phyloP scores from a whole-genome alignment of 2,888 invertebrate species.

The Pantelozetes paolii region DNA sequence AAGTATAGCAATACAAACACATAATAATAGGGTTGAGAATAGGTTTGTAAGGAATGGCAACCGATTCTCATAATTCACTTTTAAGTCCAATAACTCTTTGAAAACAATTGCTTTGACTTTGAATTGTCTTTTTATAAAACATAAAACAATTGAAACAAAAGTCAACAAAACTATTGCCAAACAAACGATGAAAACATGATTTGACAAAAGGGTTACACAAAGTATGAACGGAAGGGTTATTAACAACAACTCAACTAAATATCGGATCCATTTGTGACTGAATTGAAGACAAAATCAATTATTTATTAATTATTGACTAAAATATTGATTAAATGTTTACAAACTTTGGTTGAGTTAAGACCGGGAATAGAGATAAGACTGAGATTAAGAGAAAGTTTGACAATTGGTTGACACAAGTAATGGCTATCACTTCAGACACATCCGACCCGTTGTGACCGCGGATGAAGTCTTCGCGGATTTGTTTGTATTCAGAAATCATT shows the following conservation, averaged over 20 bases:
- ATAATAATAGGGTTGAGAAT: slow-evolving; percentile 54
- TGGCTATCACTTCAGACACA: slow-evolving; percentile 19
- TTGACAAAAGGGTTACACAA: slow-evolving; percentile 26
- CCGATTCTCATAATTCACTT: neutral
- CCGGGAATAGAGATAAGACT: slow-evolving; percentile 27
- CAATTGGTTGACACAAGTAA: slow-evolving; percentile 30
- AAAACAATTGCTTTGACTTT: slow-evolving; percentile 21
- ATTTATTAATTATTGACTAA: neutral
- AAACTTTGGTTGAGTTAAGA: slow-evolving; percentile 29
- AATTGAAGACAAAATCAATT: slow-evolving; percentile 16
- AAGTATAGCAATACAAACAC: slow-evolving; percentile 67
- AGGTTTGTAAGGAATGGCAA: slow-evolving; percentile 40
- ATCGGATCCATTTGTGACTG: slow-evolving; percentile 24
- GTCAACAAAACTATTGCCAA: slow-evolving; percentile 28
- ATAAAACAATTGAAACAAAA: slow-evolving; percentile 17
- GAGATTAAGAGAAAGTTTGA: slow-evolving; percentile 30
- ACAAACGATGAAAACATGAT: slow-evolving; percentile 5
- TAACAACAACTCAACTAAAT: slow-evolving; percentile 17
- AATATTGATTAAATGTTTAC: slow-evolving; percentile 14
- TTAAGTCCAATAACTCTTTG: neutral
- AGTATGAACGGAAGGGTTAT: slow-evolving; percentile 37
- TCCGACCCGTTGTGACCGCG: slow-evolving; percentile 22
- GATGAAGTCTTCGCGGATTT: slow-evolving; percentile 28
- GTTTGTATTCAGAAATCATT: slow-evolving; percentile 33
- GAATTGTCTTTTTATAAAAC: slow-evolving; percentile 2